Conservation (phyloP, 2,113 vertebrate genomes). For the Anolis carolinensis region DNA sequence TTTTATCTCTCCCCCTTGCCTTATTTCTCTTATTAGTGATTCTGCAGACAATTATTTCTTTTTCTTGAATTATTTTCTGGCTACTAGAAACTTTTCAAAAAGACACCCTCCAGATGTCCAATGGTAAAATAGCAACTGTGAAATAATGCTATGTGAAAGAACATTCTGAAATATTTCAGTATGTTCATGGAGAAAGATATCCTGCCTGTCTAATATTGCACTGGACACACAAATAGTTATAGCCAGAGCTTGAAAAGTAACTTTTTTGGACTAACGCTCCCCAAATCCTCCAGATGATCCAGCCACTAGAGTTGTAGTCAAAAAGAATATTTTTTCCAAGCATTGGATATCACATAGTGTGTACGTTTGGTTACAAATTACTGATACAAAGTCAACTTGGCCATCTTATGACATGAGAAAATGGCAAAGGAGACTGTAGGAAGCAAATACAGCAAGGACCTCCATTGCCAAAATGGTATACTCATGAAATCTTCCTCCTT, state of each 20-base stretch:
- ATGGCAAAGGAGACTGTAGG: too few species aligned
- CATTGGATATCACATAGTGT: too few species aligned
- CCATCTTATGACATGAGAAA: too few species aligned
- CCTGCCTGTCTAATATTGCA: neutral
- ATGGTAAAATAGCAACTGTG: neutral
- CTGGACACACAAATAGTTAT: neutral
- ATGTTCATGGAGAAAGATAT: neutral
- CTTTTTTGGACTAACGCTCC: too few species aligned
- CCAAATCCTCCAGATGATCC: too few species aligned
- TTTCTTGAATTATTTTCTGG: constrained; percentile 4
- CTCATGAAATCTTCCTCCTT: neutral
- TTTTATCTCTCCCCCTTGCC: rapidly evolving
- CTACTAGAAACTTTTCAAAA: neutral
- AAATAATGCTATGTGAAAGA: neutral
- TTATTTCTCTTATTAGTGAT: constrained; percentile 4
- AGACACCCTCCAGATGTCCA: neutral
- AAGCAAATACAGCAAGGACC: too few species aligned
- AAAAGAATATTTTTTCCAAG: too few species aligned
- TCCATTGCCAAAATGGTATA: neutral
- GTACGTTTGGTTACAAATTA: neutral
- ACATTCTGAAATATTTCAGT: neutral
- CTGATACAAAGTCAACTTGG: neutral
- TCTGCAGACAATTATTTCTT: constrained; percentile 2
- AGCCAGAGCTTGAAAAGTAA: too few species aligned
- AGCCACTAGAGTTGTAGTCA: too few species aligned